A percentile compares a stretch with the other conserved stretches of the same genome.
phyloP scores from a whole-genome alignment of 2,113 vertebrate species.

The Colossoma macropomum region DNA sequence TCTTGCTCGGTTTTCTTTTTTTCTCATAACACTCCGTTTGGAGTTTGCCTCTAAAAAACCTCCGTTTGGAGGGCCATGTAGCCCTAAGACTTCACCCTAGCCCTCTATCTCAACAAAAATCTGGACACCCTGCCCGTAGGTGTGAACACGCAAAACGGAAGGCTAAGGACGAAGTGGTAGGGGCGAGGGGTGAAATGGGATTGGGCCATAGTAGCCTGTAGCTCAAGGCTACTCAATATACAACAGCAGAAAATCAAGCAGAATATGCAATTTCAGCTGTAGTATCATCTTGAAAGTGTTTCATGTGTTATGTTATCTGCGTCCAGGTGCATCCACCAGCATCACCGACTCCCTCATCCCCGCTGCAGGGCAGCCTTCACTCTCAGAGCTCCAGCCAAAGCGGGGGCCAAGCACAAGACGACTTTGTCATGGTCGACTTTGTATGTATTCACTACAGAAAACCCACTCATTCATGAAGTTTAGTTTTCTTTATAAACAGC shows the following conservation, averaged over 20 bases:
- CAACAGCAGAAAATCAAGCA: neutral
- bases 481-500: too few relatives aligned
- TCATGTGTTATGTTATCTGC: constrained; percentile 18
- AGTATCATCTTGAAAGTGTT: neutral
- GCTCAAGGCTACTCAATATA: neutral
- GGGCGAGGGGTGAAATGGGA: too few relatives aligned
- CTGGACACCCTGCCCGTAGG: too few relatives aligned
- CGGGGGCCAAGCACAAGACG: constrained; percentile 86
- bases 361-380: constrained; percentile 91
- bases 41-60: too few relatives aligned
- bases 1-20: too few relatives aligned
- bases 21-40: too few relatives aligned
- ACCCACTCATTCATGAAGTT: neutral
- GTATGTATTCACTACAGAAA: constrained; percentile 75
- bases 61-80: too few relatives aligned
- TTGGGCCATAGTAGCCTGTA: too few relatives aligned
- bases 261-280: neutral
- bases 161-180: too few relatives aligned
- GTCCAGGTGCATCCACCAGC: constrained; percentile 91
- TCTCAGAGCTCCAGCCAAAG: constrained; percentile 89
- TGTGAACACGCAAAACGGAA: too few relatives aligned
- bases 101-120: too few relatives aligned
- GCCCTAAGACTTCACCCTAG: too few relatives aligned
- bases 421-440: constrained; percentile 98
- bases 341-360: constrained; percentile 86